These are phyloP conservation scores for Parnassius apollo DNA, from an alignment of 2,888 invertebrate genomes.

Conservation along the genomic window DNA sequence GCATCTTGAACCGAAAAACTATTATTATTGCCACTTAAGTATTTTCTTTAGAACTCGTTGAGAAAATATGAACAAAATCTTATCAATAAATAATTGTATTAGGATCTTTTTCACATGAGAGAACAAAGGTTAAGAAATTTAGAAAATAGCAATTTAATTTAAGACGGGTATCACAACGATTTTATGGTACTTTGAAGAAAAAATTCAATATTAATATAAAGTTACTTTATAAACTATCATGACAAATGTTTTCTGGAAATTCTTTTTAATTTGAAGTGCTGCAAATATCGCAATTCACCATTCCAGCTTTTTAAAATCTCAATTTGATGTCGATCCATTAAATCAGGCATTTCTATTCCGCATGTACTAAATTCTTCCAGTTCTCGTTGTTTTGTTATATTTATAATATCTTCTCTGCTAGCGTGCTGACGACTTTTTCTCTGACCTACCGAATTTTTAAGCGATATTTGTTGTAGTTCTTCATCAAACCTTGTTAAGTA, in stretches of 20 bases:
- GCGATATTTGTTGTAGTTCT: conserved; percentile 88
- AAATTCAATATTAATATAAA: no score
- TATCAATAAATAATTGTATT: no score
- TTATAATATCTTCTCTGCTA: conserved; percentile 88
- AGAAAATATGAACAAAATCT: no score
- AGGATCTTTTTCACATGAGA: no score
- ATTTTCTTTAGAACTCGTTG: no score
- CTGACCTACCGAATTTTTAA: conserved; percentile 89
- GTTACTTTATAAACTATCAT: conserved; percentile 27
- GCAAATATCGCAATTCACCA: conserved; percentile 84
- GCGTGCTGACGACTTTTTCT: conserved; percentile 89
- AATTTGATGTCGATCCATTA: conserved; percentile 82
- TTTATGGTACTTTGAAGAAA: no score
- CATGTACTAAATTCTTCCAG: conserved; percentile 87
- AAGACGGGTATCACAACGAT: no score
- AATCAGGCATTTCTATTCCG: conserved; percentile 90
- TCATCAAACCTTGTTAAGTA: conserved; percentile 84
- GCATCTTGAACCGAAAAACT: no score
- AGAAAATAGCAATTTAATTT: no score
- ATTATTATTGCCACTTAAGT: no score
- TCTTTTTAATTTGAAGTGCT: conserved; percentile 84
- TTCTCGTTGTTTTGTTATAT: conserved; percentile 88
- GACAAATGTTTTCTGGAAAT: conserved; percentile 71
- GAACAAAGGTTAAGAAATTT: no score
- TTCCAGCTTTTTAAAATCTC: conserved; percentile 83